A percentile compares a stretch with the other conserved stretches of the same genome.
Evolutionary conservation across 2,888 invertebrate species (phyloP).

Genomic region (Apamea monoglypha): DNA sequence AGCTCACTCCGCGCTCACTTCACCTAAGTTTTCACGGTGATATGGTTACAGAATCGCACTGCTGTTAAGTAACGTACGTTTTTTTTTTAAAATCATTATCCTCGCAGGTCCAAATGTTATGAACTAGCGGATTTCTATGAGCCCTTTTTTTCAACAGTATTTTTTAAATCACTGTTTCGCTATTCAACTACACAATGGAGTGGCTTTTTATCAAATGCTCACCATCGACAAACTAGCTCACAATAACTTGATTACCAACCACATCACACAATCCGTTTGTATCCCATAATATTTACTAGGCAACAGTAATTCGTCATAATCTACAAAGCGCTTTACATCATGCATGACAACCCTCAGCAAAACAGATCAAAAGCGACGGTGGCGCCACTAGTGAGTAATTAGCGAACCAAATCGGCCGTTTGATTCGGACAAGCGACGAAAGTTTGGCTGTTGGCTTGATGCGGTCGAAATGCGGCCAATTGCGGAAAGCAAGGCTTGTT

Average conservation of each 20-base stretch:
- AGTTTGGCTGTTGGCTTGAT: constrained; percentile 41
- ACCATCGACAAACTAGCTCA: not conserved
- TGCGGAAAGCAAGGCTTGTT: constrained; percentile 43
- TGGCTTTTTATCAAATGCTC: not conserved
- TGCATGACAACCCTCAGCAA: constrained; percentile 13
- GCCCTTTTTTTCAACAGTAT: not conserved
- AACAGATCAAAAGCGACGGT: constrained; percentile 58
- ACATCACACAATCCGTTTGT: constrained; percentile 16
- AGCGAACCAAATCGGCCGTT: constrained; percentile 62
- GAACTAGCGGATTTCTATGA: not conserved
- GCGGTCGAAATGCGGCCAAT: constrained; percentile 43
- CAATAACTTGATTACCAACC: not conserved
- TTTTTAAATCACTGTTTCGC: not conserved
- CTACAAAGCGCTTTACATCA: constrained; percentile 30
- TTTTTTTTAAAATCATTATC: too few species aligned
- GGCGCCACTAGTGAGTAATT: constrained; percentile 60
- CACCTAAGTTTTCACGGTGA: too few species aligned
- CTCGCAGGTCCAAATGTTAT: not conserved
- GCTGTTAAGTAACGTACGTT: not conserved
- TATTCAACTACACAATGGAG: not conserved
- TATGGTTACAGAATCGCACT: too few species aligned
- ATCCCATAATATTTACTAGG: constrained; percentile 6
- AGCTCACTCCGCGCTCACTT: too few species aligned
- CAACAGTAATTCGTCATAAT: constrained; percentile 26
- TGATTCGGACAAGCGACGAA: constrained; percentile 46